Evolutionary conservation across 2,113 vertebrate genomes (phyloP), one percentile per base, ranked within the genome.

Genomic region (Ardeotis arabs): DNA sequence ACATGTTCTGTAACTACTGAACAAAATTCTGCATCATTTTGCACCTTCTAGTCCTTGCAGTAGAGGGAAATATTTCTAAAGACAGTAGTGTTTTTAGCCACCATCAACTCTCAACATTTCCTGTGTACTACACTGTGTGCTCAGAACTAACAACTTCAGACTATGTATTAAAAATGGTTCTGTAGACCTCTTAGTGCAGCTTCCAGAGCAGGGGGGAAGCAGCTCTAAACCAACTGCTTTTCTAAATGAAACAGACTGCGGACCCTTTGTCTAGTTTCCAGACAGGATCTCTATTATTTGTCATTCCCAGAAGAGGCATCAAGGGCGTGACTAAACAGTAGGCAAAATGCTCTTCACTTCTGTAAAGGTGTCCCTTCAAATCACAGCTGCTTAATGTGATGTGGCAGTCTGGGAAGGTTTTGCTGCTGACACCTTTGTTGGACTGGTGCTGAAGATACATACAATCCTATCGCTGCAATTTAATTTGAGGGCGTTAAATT

Each of bases 391-490:
- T 67, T 45, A 35, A 52, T 0, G 4, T 14, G 24, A 89, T 8
- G 22, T 0, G 7, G 59, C 45, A 92, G 67, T 13, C 59, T 22
- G 15, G 23, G n/a, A 28, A 77, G 25, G 29, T 24, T 84, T 73
- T 37, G 41, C 55, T 62, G 80, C 20, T 0, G 0, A 69, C 29
- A 50, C 45, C 66, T 85, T 59, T 22, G 21, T 62, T 44, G 74
- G 45, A 62, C 29, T 85, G 7, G 1, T 44, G 52, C 39, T 78
- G 55, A 19, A 75, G 20, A 79, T 6, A 35, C 1, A 64, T 11
- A 55, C 52, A 70, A 41, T 0, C 0, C 20, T 52, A 62, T 11
- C 0, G 1, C 52, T n/a, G 12, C 44, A 35, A 44, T 72, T 79
- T 64, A 35, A 76, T 81, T 72, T 35, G 23, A 78, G 29, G 14